Percentiles rank a stretch among this genome's conserved stretches.
Conservation (phyloP, 2,888 invertebrate species). For the Macrostomum cliftonense region DNA sequence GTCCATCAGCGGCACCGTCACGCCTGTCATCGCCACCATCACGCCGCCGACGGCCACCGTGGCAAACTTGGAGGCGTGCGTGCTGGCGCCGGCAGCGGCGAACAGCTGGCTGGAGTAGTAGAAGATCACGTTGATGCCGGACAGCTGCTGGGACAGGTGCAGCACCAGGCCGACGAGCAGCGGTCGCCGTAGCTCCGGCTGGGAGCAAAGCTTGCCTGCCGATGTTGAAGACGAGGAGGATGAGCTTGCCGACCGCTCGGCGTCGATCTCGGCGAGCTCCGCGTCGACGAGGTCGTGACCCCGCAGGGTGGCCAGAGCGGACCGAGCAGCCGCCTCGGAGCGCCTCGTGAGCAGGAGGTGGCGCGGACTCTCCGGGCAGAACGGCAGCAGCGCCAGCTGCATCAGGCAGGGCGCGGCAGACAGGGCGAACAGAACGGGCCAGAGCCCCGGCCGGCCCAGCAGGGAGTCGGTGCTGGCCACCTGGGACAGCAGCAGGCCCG, state of each 20-base stretch:
- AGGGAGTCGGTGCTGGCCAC: slow-evolving; percentile 84
- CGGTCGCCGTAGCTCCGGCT: slow-evolving; percentile 46
- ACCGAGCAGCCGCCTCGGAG: slow-evolving; percentile 60
- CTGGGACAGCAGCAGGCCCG: slow-evolving; percentile 78
- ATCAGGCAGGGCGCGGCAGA: slow-evolving; percentile 74
- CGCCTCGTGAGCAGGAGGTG: slow-evolving; percentile 45
- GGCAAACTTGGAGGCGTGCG: slow-evolving; percentile 71
- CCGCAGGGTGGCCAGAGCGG: slow-evolving; percentile 41
- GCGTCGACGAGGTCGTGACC: too few species aligned
- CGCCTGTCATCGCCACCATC: slow-evolving; percentile 87
- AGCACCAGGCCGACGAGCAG: slow-evolving; percentile 81
- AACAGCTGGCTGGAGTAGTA: slow-evolving; percentile 87
- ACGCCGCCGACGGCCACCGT: slow-evolving; percentile 84
- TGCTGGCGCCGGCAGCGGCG: slow-evolving; percentile 63
- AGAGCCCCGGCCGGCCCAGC: slow-evolving; percentile 74
- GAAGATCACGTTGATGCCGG: slow-evolving; percentile 89
- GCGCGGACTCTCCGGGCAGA: slow-evolving; percentile 85
- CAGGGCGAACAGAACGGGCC: slow-evolving; percentile 66
- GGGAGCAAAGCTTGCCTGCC: too few species aligned
- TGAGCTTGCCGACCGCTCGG: too few species aligned
- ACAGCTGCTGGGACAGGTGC: slow-evolving; percentile 89
- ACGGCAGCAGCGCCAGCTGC: slow-evolving; percentile 70
- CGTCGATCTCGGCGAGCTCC: too few species aligned
- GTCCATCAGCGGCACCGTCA: slow-evolving; percentile 87
- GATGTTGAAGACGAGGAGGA: too few species aligned